Base-by-base conservation (phyloP, 2,888 invertebrate genomes). In the Charanyca ferruginea region DNA sequence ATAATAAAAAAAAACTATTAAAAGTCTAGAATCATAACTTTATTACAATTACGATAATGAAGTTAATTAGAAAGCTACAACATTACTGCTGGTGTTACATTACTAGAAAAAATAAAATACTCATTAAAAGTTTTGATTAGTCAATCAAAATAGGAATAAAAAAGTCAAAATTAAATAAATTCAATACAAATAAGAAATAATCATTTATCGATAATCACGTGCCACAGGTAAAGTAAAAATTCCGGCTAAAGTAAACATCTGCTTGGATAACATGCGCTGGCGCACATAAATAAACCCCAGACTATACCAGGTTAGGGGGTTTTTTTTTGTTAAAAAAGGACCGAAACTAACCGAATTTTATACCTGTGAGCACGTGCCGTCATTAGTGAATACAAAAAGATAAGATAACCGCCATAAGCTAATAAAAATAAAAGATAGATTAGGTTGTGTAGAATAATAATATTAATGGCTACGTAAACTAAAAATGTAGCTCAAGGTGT, bases 281-380 rank as follows among this genome's bases (percentile, higher is more conserved):
- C 80, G 77, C 80, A 73, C 82, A 75, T 80, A 81, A 80, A 77
- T 80, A 75, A 83, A 73, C 73, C 74, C 68, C 68, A 66, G 52
- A 63, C 68, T 66, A 69, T 80, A 73, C 72, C 73, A 80, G 66
- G 75, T 74, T 58, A 38, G 22, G 28, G 23, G 3, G n/a, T n/a
- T n/a, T n/a, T 55, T 63, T 72, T 66, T 55, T 66, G 42, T 71
- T 58, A 73, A 81, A 86, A 83, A 83, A 79, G 69, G 79, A 70
- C 79, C 70, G 81, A 77, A 81, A 76, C 83, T 74, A 83, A 85
- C 81, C 78, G 73, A 85, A 83, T 83, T 86, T 84, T 84, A 75
- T 83, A 83, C 90, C 89, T 90, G 89, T 64, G 64, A 82, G 77
- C 90, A 88, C 90, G 90, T 86, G 90, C 85, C 80, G 73, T 77